These are phyloP conservation scores for Tetragnatha versicolor DNA, from an alignment of 1,140 invertebrate genomes.

Conservation along the genomic window DNA sequence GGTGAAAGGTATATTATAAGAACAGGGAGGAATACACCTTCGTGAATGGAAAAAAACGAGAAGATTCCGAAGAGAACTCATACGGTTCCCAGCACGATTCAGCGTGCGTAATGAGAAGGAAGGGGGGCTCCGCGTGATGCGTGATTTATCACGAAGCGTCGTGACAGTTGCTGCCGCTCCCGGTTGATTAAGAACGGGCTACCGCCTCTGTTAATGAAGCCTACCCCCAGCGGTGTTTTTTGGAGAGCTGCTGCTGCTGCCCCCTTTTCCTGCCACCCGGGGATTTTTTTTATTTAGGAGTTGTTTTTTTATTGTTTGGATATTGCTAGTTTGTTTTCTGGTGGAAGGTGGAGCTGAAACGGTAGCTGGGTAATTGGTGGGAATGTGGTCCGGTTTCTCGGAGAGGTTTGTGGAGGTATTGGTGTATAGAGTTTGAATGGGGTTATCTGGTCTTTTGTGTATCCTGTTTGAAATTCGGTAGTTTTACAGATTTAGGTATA, in stretches of 20 bases:
- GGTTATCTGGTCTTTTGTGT: too few relatives aligned
- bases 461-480: too few relatives aligned
- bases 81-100: constrained; percentile 50
- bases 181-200: constrained; percentile 51
- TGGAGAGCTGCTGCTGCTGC: not conserved
- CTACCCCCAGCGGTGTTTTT: constrained; percentile 21
- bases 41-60: constrained; percentile 19
- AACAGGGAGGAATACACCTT: not conserved
- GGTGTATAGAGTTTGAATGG: too few relatives aligned
- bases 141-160: constrained; percentile 48
- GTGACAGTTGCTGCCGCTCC: constrained; percentile 50
- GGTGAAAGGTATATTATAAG: not conserved
- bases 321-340: not conserved
- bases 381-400: not conserved
- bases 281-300: not conserved
- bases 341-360: not conserved
- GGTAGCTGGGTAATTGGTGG: not conserved
- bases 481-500: too few relatives aligned
- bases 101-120: constrained; percentile 49
- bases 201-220: constrained; percentile 48
- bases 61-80: constrained; percentile 41
- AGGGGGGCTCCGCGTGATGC: constrained; percentile 34
- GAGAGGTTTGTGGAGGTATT: not conserved
- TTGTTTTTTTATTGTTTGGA: not conserved
- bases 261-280: not conserved